Percentiles rank a stretch among this genome's conserved stretches.
phyloP scores from a whole-genome alignment of 1,140 invertebrate species.

The Pollicipes pollicipes region DNA sequence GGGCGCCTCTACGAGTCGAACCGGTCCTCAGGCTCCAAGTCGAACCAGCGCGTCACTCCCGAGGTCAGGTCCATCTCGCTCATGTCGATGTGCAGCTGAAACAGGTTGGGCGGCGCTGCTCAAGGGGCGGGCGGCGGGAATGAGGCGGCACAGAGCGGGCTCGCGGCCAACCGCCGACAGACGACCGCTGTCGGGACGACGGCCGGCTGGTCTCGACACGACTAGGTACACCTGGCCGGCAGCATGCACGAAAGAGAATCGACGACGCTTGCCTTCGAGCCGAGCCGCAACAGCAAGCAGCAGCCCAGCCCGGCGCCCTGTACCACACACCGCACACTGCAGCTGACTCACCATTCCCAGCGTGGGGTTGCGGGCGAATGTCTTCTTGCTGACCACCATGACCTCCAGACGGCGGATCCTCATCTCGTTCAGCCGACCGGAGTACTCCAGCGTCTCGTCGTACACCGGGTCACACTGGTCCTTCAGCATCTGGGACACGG shows the following conservation, averaged over 20 bases:
- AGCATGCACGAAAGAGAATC: no score
- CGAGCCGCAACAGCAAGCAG: no score
- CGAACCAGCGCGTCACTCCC: slow-evolving; percentile 47
- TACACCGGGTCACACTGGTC: slow-evolving; percentile 80
- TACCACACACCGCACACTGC: no score
- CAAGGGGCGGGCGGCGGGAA: no score
- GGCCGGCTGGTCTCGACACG: no score
- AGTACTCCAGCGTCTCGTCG: slow-evolving; percentile 75
- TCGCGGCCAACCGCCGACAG: no score
- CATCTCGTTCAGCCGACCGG: slow-evolving; percentile 46
- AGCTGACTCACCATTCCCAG: background rate
- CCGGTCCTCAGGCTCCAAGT: slow-evolving; percentile 36
- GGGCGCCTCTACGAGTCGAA: background rate
- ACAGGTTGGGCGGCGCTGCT: no score
- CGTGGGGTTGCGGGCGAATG: slow-evolving; percentile 14
- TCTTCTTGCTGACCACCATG: slow-evolving; percentile 62
- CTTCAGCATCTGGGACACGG: slow-evolving; percentile 24
- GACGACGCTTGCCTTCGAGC: no score
- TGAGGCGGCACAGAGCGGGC: no score
- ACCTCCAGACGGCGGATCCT: slow-evolving; percentile 48
- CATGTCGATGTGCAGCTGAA: slow-evolving; percentile 42
- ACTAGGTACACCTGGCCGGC: no score
- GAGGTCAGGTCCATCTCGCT: slow-evolving; percentile 43
- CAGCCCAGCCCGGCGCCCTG: no score
- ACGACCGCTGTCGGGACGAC: no score